Evolutionary conservation across 2,113 vertebrate genomes (phyloP), one percentile per base, ranked within the genome.

Genomic region (Sorex fumeus): DNA sequence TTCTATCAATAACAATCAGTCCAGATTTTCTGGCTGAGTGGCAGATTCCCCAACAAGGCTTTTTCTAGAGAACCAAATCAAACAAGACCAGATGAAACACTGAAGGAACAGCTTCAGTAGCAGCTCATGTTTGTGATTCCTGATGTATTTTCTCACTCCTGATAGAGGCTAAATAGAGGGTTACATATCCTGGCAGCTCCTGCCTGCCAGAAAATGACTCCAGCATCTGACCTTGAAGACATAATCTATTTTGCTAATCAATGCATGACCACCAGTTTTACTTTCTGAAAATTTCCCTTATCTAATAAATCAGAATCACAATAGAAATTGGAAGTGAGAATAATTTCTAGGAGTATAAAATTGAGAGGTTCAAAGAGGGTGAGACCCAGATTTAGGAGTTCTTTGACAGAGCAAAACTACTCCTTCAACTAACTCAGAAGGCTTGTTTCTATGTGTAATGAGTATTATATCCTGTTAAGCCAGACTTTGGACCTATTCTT

Each of bases 271-370:
- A 36, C 50, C 21, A 7, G 4, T 40, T 84, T 75, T 77, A 19
- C 34, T 91, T 84, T 88, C 53, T 72, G 34, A 88, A 81, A 50
- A 30, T 66, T 75, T 84, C 75, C 74, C 45, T 77, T 57, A 28
- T 64, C 6, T 80, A 40, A 53, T 66, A 74, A 27, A 10, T 36
- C 6, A 74, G 47, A 84, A 74, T 12, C 28, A 50, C 71, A 50
- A 12, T 21, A 15, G 28, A 77, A 36, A 84, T 50, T 50, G 36
- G 15, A 9, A 9, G 23, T 57, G 32, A 69, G 7, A 36, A 18
- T 32, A 74, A 9, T 88, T 70, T 88, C 34, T 72, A 18, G 66
- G 69, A 27, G 67, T 70, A 6, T 75, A 34, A 69, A 66, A 93
- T 88, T 43, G 53, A 15, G 25, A 64, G 77, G 3, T 19, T 90